phyloP scores from a whole-genome alignment of 2,888 invertebrate genomes.

The Boloria euphrosyne region DNA sequence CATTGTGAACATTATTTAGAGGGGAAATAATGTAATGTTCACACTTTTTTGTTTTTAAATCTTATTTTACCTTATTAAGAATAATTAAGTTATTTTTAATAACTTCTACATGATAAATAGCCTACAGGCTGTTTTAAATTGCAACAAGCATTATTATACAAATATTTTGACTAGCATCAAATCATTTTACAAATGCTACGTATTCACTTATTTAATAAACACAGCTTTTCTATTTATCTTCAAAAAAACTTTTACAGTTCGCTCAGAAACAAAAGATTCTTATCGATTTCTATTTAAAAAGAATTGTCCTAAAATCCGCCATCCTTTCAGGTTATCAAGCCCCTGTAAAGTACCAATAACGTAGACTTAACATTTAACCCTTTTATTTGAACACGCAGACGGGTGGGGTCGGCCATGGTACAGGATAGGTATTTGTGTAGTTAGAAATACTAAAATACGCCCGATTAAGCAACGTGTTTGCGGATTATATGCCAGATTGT shows the following conservation, averaged over 20 bases:
- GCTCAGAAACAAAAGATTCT: conserved; percentile 1
- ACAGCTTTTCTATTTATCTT: too few species aligned
- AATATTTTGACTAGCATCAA: too few species aligned
- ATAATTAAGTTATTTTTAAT: too few species aligned
- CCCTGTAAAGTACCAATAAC: conserved; percentile 49
- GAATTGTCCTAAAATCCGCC: conserved; percentile 59
- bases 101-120: too few species aligned
- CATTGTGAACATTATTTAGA: conserved; percentile 67
- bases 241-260: too few species aligned
- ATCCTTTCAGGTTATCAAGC: conserved; percentile 58
- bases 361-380: conserved; percentile 56
- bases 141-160: too few species aligned
- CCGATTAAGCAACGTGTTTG: conserved; percentile 50
- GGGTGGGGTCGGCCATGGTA: conserved; percentile 41
- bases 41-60: conserved; percentile 15
- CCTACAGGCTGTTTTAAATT: too few species aligned
- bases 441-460: conserved; percentile 55
- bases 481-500: conserved; percentile 30
- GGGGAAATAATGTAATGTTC: conserved; percentile 21
- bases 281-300: conserved; percentile 8
- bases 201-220: too few species aligned
- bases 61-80: conserved; percentile 1
- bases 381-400: conserved; percentile 63
- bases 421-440: conserved; percentile 55
- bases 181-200: too few species aligned